These are phyloP conservation scores for Colletes latitarsis DNA, from an alignment of 1,140 invertebrate genomes.

Conservation along the genomic window DNA sequence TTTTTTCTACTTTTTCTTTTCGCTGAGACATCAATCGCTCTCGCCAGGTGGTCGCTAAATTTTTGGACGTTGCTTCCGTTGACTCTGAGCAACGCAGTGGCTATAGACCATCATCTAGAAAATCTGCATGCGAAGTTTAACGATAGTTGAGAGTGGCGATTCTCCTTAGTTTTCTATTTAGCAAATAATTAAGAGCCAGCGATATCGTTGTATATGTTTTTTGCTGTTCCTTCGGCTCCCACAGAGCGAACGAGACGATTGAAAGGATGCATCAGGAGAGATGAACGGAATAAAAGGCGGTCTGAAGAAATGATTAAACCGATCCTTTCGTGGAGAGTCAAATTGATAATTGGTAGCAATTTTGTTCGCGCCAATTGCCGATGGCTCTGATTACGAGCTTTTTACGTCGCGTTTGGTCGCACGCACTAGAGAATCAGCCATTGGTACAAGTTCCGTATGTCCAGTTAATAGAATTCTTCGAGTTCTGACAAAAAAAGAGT, in stretches of 20 bases:
- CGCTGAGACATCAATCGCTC: not conserved
- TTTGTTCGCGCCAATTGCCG: conserved; percentile 61
- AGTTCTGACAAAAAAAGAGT: not conserved
- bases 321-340: conserved; percentile 56
- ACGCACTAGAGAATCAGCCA: conserved; percentile 10
- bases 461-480: not conserved
- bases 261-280: conserved; percentile 47
- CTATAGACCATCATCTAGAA: too few species aligned
- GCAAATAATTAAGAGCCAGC: too few species aligned
- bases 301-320: conserved; percentile 46
- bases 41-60: too few species aligned
- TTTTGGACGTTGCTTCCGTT: too few species aligned
- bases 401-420: conserved; percentile 40
- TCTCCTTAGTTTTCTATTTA: too few species aligned
- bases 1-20: not conserved
- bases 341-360: conserved; percentile 66
- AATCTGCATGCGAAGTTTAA: too few species aligned
- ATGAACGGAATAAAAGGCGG: conserved; percentile 48
- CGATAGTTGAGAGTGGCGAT: too few species aligned
- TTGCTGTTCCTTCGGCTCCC: not conserved
- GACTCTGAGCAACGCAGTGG: too few species aligned
- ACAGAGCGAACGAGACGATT: conserved; percentile 25
- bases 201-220: not conserved
- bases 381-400: conserved; percentile 55
- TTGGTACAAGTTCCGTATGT: too few species aligned